Conservation (phyloP, 2,888 invertebrate species). For the Helleia helle region DNA sequence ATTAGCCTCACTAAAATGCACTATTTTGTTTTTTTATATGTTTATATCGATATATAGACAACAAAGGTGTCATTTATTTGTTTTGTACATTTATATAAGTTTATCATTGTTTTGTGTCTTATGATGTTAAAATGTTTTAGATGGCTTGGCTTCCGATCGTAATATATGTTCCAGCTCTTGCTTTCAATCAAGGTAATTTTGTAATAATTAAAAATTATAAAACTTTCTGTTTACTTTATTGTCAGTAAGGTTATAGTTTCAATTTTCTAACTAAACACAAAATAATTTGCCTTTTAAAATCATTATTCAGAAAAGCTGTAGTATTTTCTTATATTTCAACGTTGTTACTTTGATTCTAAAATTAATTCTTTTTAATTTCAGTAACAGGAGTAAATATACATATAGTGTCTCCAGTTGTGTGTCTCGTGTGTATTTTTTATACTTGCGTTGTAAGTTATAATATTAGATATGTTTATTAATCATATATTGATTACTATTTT, state of each 20-base stretch:
- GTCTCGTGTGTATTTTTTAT: constrained; percentile 85
- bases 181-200: constrained; percentile 78
- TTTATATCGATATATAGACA: too few relatives aligned
- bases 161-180: constrained; percentile 81
- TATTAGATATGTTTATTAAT: too few relatives aligned
- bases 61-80: too few relatives aligned
- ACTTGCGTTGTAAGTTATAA: constrained; percentile 81
- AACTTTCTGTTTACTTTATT: not conserved
- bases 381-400: constrained; percentile 86
- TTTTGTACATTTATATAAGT: too few relatives aligned
- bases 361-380: constrained; percentile 48
- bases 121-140: constrained; percentile 55
- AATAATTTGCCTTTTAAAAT: too few relatives aligned
- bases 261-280: not conserved
- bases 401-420: constrained; percentile 81
- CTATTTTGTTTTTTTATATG: too few relatives aligned
- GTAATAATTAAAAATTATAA: not conserved
- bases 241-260: not conserved
- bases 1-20: too few relatives aligned
- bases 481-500: constrained; percentile 1
- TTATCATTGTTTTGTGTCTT: constrained; percentile 12
- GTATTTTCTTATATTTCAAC: too few relatives aligned
- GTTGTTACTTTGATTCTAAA: too few relatives aligned
- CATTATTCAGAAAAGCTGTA: too few relatives aligned
- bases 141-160: constrained; percentile 82